Conservation (phyloP, 2,888 invertebrate genomes). For the Xylota sylvarum region DNA sequence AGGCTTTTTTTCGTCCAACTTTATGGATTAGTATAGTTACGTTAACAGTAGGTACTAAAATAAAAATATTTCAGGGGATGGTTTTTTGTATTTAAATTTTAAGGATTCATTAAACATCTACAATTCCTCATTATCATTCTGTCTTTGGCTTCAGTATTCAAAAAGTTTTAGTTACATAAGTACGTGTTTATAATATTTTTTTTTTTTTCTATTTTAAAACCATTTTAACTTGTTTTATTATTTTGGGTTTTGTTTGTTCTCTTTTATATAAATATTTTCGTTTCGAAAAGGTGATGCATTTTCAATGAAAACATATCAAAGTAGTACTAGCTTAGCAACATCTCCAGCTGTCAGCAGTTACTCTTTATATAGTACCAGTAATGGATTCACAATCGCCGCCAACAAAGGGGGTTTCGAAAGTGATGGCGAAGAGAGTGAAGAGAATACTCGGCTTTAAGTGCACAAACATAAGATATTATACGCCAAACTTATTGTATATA, state of each 20-base stretch:
- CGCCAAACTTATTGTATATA: conserved; percentile 43
- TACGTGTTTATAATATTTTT: conserved; percentile 44
- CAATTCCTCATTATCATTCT: not conserved
- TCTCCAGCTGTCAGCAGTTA: conserved; percentile 84
- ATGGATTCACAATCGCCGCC: conserved; percentile 80
- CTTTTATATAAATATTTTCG: conserved; percentile 43
- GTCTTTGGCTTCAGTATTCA: not conserved
- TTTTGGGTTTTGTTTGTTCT: conserved; percentile 76
- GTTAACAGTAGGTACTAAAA: no score
- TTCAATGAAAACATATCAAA: conserved; percentile 85
- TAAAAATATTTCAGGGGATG: not conserved
- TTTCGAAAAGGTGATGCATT: conserved; percentile 83
- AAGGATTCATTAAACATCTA: not conserved
- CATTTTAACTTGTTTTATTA: conserved; percentile 53
- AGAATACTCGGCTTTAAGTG: conserved; percentile 83
- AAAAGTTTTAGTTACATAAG: conserved; percentile 22
- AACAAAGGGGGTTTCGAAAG: conserved; percentile 73
- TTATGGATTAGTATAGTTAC: no score
- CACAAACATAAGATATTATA: conserved; percentile 32
- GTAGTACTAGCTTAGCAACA: conserved; percentile 85
- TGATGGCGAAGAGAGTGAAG: conserved; percentile 83
- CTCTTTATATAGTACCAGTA: conserved; percentile 84
- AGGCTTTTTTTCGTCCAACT: no score
- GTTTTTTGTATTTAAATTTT: not conserved
- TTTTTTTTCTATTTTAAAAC: conserved; percentile 72